Base-by-base conservation (phyloP, 2,888 invertebrate genomes). In the Melolontha melolontha region DNA sequence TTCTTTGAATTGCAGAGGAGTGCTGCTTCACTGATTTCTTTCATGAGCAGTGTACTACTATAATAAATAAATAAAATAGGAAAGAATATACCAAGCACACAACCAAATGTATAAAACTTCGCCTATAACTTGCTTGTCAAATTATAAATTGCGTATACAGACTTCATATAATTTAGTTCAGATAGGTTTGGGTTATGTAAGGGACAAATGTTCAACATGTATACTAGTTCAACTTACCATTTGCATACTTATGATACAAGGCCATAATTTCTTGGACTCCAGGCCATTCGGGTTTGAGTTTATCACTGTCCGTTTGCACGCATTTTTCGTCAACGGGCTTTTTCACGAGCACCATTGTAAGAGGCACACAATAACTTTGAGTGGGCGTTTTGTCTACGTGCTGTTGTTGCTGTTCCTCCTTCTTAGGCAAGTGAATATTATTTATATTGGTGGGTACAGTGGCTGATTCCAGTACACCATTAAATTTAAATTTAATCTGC, bases 181-280 rank as follows among this genome's bases (percentile, higher is more conserved):
- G n/a, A n/a, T n/a, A n/a, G n/a, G n/a, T n/a, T n/a, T n/a, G n/a
- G n/a, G n/a, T n/a, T n/a, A n/a, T n/a, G n/a, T n/a, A n/a, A n/a
- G n/a, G n/a, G n/a, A n/a, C n/a, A n/a, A n/a, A n/a, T n/a, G n/a
- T n/a, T n/a, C n/a, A n/a, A n/a, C n/a, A n/a, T n/a, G n/a, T n/a
- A n/a, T n/a, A n/a, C n/a, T n/a, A n/a, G n/a, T 4, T 12, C 66
- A 40, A 51, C 70, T 76, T 81, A 89, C 89, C 87, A 83, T 82
- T 81, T 70, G 85, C 85, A 79, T 84, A 87, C 71, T 84, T 84
- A 73, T 82, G 85, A 76, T 87, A 89, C 44, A 84, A 84, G 72
- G 82, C 85, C 66, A 85, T 80, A n/a, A 88, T 75, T 7, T 82
- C 82, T 50, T 86, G 83, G 5, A 87, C 75, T 0, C 86, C 87